These are phyloP conservation scores for Ophraella communa DNA, from an alignment of 2,888 invertebrate genomes.

Conservation along the genomic window DNA sequence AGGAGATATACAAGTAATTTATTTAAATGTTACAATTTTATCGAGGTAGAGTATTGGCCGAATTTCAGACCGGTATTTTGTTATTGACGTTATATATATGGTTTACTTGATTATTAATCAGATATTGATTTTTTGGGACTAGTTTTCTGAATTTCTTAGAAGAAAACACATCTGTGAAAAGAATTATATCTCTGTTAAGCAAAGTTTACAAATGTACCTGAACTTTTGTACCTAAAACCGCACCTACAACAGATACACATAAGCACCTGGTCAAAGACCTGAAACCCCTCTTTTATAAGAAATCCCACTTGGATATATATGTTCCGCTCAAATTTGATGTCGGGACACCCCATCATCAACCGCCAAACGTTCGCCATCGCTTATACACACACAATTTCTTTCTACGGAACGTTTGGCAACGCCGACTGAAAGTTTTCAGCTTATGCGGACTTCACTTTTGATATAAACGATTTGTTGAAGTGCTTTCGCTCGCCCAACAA, in stretches of 20 bases:
- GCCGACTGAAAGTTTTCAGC: constrained; percentile 48
- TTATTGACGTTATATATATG: too few species aligned
- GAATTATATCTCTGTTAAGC: too few species aligned
- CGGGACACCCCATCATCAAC: constrained; percentile 11
- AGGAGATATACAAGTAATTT: too few species aligned
- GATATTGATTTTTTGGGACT: too few species aligned
- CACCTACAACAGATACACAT: background rate
- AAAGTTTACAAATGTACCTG: background rate
- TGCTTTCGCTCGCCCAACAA: background rate
- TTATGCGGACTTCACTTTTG: constrained; percentile 48
- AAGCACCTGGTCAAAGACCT: constrained; percentile 7
- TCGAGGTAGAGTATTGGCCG: too few species aligned
- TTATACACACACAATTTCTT: constrained; percentile 7
- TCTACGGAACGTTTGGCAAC: constrained; percentile 30
- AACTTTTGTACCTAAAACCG: background rate
- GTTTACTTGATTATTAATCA: too few species aligned
- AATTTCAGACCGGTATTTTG: too few species aligned
- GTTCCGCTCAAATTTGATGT: constrained; percentile 10
- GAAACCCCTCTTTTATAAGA: background rate
- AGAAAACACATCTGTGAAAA: background rate
- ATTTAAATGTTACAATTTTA: too few species aligned
- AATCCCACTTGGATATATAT: background rate
- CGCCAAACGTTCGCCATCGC: background rate
- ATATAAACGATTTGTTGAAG: constrained; percentile 26
- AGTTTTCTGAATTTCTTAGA: too few species aligned